Percentiles rank a stretch among this genome's conserved stretches.
Evolutionary conservation across 2,113 vertebrate species (phyloP).

Genomic region (Climacteris rufus): DNA sequence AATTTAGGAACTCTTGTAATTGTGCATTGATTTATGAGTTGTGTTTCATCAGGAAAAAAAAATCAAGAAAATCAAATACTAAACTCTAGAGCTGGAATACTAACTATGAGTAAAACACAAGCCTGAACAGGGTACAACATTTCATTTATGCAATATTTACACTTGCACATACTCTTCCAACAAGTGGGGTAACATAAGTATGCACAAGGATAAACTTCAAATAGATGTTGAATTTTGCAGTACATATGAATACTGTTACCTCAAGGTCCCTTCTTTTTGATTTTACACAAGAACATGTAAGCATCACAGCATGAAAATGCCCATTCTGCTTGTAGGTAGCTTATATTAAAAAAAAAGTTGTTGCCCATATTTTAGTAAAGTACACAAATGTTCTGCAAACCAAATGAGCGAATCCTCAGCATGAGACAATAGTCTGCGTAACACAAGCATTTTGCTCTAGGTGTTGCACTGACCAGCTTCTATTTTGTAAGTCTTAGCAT

Average conservation of each 20-base stretch:
- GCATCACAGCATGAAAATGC: fast-evolving
- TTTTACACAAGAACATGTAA: background rate
- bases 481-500: background rate
- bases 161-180: background rate
- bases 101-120: slow-evolving; percentile 1
- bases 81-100: background rate
- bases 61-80: background rate
- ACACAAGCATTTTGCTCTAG: background rate
- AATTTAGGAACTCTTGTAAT: background rate
- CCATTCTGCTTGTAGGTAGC: background rate
- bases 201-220: background rate
- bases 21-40: background rate
- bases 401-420: background rate
- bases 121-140: background rate
- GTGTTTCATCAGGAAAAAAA: background rate
- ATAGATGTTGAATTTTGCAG: background rate
- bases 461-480: background rate
- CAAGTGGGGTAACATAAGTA: background rate
- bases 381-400: background rate
- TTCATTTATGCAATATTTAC: background rate
- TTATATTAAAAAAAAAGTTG: background rate
- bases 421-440: background rate
- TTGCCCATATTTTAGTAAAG: background rate
- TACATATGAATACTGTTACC: background rate
- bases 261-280: background rate